Percentiles rank a stretch among this genome's conserved stretches.
Conservation (phyloP, 2,888 invertebrate genomes). For the Trichopoda pennipes region DNA sequence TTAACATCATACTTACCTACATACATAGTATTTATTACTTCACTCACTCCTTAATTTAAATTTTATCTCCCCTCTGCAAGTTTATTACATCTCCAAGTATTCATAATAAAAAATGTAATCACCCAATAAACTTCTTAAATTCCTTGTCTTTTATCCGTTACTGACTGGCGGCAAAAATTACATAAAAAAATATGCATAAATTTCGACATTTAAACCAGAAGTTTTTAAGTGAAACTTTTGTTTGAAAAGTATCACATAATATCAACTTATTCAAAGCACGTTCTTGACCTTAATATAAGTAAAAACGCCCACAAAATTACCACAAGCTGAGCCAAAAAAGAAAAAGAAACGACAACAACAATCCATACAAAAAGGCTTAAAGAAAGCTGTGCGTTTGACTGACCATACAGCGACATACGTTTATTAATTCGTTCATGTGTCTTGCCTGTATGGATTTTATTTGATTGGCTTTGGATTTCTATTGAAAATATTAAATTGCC, state of each 20-base stretch:
- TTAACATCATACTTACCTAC: not conserved
- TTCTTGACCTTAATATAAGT: slow-evolving; percentile 79
- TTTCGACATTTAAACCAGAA: slow-evolving; percentile 34
- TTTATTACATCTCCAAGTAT: slow-evolving; percentile 9
- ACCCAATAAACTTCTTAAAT: slow-evolving; percentile 28
- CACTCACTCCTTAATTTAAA: not conserved
- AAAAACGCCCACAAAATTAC: slow-evolving; percentile 80
- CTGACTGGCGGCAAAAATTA: slow-evolving; percentile 37
- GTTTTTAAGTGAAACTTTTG: slow-evolving; percentile 37
- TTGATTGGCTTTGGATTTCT: slow-evolving; percentile 65
- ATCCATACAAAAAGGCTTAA: slow-evolving; percentile 19
- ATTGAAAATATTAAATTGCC: slow-evolving; percentile 21
- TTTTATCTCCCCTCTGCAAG: not conserved
- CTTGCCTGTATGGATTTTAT: slow-evolving; percentile 60
- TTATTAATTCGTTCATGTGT: slow-evolving; percentile 48
- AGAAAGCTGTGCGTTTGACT: slow-evolving; percentile 53
- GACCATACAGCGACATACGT: slow-evolving; percentile 34
- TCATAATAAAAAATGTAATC: slow-evolving; percentile 10
- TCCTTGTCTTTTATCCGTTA: slow-evolving; percentile 1
- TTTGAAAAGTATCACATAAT: slow-evolving; percentile 57
- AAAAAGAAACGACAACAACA: not conserved
- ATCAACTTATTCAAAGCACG: slow-evolving; percentile 77
- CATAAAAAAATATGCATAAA: slow-evolving; percentile 23
- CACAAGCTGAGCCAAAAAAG: slow-evolving; percentile 76
- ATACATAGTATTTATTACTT: too few relatives aligned